Percentiles rank a stretch among this genome's conserved stretches.
Evolutionary conservation across 2,113 vertebrate genomes (phyloP).

Genomic region (Merops nubicus): DNA sequence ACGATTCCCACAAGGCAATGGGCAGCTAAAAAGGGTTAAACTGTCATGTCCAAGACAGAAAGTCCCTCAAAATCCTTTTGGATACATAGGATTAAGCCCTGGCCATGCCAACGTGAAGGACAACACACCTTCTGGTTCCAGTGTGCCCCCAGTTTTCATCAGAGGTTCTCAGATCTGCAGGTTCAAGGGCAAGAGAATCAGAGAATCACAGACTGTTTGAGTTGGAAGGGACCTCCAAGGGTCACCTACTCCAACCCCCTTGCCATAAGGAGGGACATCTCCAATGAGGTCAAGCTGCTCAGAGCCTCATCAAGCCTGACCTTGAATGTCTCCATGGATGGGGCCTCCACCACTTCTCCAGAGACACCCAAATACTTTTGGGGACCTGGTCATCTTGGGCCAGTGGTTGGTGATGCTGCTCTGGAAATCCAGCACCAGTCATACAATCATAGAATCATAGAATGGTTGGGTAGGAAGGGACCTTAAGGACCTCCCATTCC

Average conservation of each 20-base stretch:
- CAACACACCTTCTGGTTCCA: background rate
- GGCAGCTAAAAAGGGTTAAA: background rate
- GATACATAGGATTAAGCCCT: rapidly evolving
- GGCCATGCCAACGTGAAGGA: rapidly evolving
- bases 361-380: background rate
- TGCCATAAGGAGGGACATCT: too few relatives aligned
- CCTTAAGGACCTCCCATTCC: too few relatives aligned
- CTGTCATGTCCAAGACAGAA: background rate
- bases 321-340: too few relatives aligned
- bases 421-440: background rate
- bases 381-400: background rate
- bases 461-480: too few relatives aligned
- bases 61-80: background rate
- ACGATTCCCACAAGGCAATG: background rate
- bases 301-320: too few relatives aligned
- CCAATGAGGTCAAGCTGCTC: too few relatives aligned
- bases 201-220: too few relatives aligned
- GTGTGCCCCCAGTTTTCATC: rapidly evolving
- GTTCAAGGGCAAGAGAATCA: background rate
- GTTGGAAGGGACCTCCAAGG: too few relatives aligned
- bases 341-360: too few relatives aligned
- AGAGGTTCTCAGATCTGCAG: background rate
- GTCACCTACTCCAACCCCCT: too few relatives aligned
- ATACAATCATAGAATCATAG: too few relatives aligned
- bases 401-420: background rate